These are phyloP conservation scores for Orius laevigatus DNA, from an alignment of 1,140 invertebrate genomes.

Conservation along the genomic window DNA sequence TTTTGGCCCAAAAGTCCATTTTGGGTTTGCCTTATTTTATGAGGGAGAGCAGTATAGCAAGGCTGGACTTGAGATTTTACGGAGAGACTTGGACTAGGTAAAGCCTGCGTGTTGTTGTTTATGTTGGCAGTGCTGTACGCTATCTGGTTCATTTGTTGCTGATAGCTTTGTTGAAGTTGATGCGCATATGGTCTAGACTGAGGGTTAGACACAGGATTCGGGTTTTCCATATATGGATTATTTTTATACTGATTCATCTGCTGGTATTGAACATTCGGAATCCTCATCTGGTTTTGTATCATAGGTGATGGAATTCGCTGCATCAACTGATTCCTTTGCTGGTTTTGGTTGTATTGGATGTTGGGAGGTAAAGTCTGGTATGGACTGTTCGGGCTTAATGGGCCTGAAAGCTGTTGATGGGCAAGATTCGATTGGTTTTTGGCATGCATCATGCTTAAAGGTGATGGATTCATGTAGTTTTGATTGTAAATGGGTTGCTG, in stretches of 20 bases:
- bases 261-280: slow-evolving; percentile 1
- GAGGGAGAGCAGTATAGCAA: slow-evolving; percentile 7
- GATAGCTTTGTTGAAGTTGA: slow-evolving; percentile 6
- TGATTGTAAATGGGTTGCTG: slow-evolving; percentile 7
- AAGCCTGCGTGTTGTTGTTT: not conserved
- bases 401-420: no score
- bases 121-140: slow-evolving; percentile 4
- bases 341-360: no score
- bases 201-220: slow-evolving; percentile 3
- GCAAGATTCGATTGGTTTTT: no score
- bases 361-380: no score
- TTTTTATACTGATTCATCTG: not conserved
- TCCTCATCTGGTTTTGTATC: not conserved
- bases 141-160: slow-evolving; percentile 11
- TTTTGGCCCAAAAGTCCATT: slow-evolving; percentile 5
- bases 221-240: not conserved
- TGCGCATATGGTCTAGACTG: slow-evolving; percentile 4
- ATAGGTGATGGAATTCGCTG: no score
- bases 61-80: slow-evolving; percentile 11
- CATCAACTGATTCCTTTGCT: no score
- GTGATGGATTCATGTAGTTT: not conserved
- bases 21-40: slow-evolving; percentile 1
- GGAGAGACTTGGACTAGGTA: slow-evolving; percentile 11
- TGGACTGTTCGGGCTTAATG: no score
- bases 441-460: no score